Evolutionary conservation across 53 echinoderm and acorn worm genomes (phyloP).

Genomic region (Zoroaster sp.): DNA sequence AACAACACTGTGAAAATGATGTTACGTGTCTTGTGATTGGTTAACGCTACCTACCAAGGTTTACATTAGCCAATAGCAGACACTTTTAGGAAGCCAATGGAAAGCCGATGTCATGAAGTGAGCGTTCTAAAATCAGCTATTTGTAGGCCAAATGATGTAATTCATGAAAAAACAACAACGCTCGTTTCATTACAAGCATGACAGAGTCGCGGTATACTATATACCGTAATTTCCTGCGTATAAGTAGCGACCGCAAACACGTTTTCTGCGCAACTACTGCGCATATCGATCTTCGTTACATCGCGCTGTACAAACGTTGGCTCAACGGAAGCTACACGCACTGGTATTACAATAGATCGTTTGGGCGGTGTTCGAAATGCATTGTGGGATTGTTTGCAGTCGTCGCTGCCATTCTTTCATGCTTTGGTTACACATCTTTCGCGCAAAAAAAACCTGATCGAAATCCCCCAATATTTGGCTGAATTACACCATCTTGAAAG

Average conservation of each 20-base stretch:
- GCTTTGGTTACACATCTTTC: neutral
- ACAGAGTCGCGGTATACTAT: no score
- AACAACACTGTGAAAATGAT: no score
- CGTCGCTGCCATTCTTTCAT: neutral
- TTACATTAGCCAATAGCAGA: no score
- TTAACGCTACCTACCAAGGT: no score
- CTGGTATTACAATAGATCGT: neutral
- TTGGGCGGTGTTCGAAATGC: neutral
- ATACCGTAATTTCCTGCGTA: no score
- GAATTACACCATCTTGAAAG: conserved; percentile 6
- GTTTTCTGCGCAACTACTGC: neutral
- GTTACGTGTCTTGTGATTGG: no score
- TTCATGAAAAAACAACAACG: no score
- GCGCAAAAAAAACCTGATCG: conserved; percentile 4
- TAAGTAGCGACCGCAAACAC: neutral
- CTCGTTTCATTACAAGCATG: no score
- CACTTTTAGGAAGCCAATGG: no score
- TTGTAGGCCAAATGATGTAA: no score
- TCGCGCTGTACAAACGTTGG: neutral
- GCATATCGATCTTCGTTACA: neutral
- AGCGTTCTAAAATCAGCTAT: no score
- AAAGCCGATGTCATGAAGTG: no score
- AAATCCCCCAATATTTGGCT: conserved; percentile 17
- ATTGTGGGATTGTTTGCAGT: neutral
- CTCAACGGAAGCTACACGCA: neutral